phyloP scores from a whole-genome alignment of 2,797 vertebrate species.

The Pseudochaenichthys georgianus region DNA sequence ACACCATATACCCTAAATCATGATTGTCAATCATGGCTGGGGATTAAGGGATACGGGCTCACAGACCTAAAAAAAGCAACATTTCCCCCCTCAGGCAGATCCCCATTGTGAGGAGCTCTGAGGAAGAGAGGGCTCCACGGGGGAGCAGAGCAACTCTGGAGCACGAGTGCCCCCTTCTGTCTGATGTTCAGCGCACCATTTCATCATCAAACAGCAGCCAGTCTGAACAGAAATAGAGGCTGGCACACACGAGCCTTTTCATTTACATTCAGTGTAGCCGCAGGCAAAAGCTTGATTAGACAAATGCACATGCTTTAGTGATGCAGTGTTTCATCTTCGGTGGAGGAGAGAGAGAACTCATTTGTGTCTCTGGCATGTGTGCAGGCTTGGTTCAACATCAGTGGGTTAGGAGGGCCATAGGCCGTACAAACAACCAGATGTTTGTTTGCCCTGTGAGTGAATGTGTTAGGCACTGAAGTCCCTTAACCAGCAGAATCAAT shows the following conservation, averaged over 20 bases:
- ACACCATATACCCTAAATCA: conserved; percentile 99
- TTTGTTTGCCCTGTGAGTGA: conserved; percentile 77
- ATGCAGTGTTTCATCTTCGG: conserved; percentile 84
- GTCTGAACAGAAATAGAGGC: conserved; percentile 77
- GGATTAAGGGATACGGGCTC: conserved; percentile 99
- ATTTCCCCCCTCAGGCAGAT: conserved; percentile 97
- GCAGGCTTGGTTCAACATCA: conserved; percentile 79
- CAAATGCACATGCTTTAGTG: conserved; percentile 82
- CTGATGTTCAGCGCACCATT: conserved; percentile 77
- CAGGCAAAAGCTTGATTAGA: conserved; percentile 83
- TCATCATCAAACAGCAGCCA: conserved; percentile 71
- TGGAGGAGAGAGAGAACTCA: conserved; percentile 78
- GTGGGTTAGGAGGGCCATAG: conserved; percentile 78
- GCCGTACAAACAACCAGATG: conserved; percentile 79
- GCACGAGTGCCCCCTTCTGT: conserved; percentile 97
- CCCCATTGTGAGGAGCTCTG: conserved; percentile 94
- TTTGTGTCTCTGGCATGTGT: conserved; percentile 76
- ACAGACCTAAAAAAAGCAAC: conserved; percentile 99
- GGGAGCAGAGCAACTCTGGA: conserved; percentile 88
- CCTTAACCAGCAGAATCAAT: conserved; percentile 72
- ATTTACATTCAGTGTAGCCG: conserved; percentile 78
- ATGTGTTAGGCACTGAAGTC: conserved; percentile 63
- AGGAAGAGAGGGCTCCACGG: conserved; percentile 81
- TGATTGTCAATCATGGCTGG: conserved; percentile 99
- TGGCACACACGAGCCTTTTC: conserved; percentile 77